Conservation (phyloP, 1,140 invertebrate species). For the Doryteuthis pealeii region DNA sequence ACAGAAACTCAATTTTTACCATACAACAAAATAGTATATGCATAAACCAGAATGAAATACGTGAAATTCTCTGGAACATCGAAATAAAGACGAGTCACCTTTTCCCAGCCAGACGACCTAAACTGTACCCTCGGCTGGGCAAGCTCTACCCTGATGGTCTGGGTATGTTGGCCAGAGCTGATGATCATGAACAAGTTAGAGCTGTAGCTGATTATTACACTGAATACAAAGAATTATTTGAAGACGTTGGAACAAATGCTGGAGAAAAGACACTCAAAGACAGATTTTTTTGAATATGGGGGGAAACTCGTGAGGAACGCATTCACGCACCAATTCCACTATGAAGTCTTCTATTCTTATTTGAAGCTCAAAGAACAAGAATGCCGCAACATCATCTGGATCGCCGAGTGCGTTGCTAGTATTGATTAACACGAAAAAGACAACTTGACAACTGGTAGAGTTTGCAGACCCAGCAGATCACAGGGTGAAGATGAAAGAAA, state of each 20-base stretch:
- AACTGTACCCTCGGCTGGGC: conserved; percentile 96
- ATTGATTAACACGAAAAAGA: too few species aligned
- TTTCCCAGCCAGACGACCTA: too few species aligned
- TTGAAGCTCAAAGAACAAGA: conserved; percentile 99
- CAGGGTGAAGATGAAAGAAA: too few species aligned
- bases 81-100: too few species aligned
- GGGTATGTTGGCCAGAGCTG: conserved; percentile 90
- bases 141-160: conserved; percentile 96
- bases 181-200: conserved; percentile 99
- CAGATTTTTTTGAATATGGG: conserved; percentile 99
- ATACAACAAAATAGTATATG: too few species aligned
- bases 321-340: conserved; percentile 99
- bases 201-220: conserved; percentile 97
- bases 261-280: conserved; percentile 99
- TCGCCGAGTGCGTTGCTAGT: conserved; percentile 98
- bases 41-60: too few species aligned
- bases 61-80: too few species aligned
- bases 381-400: conserved; percentile 99
- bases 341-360: conserved; percentile 98
- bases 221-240: conserved; percentile 94
- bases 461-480: too few species aligned
- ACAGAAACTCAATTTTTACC: too few species aligned
- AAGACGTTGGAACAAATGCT: conserved; percentile 94
- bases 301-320: conserved; percentile 94
- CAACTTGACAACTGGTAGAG: too few species aligned